Base-by-base conservation (phyloP, 2,797 vertebrate species). In the Ibycter americanus region DNA sequence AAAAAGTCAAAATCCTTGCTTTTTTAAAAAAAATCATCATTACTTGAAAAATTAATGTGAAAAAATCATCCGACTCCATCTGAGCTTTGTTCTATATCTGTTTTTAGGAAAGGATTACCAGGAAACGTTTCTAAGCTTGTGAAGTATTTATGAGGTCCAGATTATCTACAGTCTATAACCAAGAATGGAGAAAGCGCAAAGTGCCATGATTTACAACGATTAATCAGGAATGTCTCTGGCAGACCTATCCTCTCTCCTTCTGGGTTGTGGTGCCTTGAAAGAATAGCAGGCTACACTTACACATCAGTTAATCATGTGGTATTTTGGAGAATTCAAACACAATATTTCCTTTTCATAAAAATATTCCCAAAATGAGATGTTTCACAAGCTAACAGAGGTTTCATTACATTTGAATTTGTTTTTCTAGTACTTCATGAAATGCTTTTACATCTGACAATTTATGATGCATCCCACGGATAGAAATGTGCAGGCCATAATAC, bases 101-200 rank as follows among this genome's bases (percentile, higher is more conserved):
- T 21, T 79, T 79, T 77, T 36, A 81, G 88, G 71, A 88, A 65
- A 78, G 46, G 26, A 63, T 81, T 83, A 49, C n/a, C 61, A 71
- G 14, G 31, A 90, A 67, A 52, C 78, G 61, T 83, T 67, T 61
- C 52, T 12, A 40, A 85, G 19, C 36, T 44, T 26, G 21, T 47
- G 46, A 88, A 81, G 25, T 55, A 81, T 87, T 96, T 87, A 59
- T 51, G 26, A 90, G 42, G 40, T 61, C 29, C 72, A 68, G 31
- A 83, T 83, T 89, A 83, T 67, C 32, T 81, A 44, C 61, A 56
- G 65, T 62, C 56, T 81, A 40, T 93, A 92, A 95, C 89, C 89
- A 93, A 92, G 89, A 91, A 96, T 80, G 89, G 87, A 97, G 78
- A 92, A 92, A 85, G 74, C 84, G 11, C 9, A 27, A 80, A 77